phyloP scores from a whole-genome alignment of 53 echinoderm and acorn worm species.

The Paracentrotus lividus region DNA sequence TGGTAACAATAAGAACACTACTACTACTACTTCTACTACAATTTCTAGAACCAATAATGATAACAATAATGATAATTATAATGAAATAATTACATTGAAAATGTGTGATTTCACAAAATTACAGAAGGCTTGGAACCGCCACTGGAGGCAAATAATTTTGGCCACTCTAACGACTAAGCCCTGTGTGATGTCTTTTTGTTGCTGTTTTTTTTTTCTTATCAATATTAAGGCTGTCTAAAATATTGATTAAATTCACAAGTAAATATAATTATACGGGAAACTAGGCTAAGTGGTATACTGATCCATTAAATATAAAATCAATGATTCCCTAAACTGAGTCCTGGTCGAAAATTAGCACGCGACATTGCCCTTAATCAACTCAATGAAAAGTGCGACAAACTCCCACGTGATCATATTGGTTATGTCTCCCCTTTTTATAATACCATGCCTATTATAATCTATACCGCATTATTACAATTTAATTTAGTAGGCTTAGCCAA shows the following conservation, averaged over 20 bases:
- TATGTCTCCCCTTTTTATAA: background rate
- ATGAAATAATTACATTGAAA: no score
- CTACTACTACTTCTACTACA: no score
- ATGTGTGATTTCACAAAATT: no score
- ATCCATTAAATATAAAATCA: background rate
- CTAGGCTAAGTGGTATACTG: background rate
- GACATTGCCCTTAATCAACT: background rate
- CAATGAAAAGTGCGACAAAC: constrained; percentile 1
- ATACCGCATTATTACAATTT: background rate
- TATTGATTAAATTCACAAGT: background rate
- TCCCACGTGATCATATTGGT: background rate
- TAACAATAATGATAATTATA: no score
- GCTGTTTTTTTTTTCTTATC: background rate
- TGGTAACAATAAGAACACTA: no score
- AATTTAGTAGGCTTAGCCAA: no score
- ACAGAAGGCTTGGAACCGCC: no score
- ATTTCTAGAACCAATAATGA: no score
- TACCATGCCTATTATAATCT: background rate
- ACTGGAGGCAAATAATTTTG: no score
- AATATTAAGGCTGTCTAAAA: background rate
- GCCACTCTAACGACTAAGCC: no score
- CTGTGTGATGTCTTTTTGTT: no score
- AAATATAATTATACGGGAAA: background rate
- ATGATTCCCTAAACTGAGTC: background rate
- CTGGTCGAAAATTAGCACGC: background rate